Evolutionary conservation across 2,888 invertebrate species (phyloP), one percentile per base, ranked within the genome.

Genomic region (Pheosia tremula): DNA sequence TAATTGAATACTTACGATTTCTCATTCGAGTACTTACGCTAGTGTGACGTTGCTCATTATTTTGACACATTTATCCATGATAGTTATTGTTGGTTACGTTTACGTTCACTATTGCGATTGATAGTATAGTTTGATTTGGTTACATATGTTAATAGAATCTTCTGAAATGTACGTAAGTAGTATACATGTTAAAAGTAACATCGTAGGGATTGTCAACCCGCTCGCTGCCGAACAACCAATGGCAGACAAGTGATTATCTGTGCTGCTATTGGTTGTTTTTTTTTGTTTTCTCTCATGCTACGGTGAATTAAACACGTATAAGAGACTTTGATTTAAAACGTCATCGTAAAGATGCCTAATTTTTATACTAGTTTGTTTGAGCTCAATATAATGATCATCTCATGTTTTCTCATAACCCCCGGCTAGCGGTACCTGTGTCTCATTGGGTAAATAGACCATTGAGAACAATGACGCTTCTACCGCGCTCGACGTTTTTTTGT

Each of bases 381-480:
- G 39, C 13, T 55, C 13, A 39, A 38, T 55, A 39, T 39, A 39
- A 56, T 43, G 4, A 56, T 45, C 56, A 75, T 72, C 64, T 66
- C 55, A 60, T 67, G 7, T 63, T 68, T 77, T 70, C 70, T 64
- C 75, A 69, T 72, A 62, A 57, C 52, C 43, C 60, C 56, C 64
- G 67, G 66, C 43, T 86, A 88, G 80, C 87, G 85, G 88, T 82
- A 77, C 24, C 24, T 67, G 75, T 80, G 75, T 80, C 74, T 82
- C 81, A 83, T 79, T 85, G 80, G 84, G 85, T 87, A 91, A 91
- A 89, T 89, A 82, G 91, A 89, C 85, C 91, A 85, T 66, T 78
- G 81, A 87, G 88, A 89, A 91, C 91, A 91, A 90, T 90, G 89
- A 88, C 83, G 84, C 85, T 81, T 81, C 80, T 78, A 64, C 62